Evolutionary conservation across 1,140 invertebrate species (phyloP).

Genomic region (Neodiprion lecontei): DNA sequence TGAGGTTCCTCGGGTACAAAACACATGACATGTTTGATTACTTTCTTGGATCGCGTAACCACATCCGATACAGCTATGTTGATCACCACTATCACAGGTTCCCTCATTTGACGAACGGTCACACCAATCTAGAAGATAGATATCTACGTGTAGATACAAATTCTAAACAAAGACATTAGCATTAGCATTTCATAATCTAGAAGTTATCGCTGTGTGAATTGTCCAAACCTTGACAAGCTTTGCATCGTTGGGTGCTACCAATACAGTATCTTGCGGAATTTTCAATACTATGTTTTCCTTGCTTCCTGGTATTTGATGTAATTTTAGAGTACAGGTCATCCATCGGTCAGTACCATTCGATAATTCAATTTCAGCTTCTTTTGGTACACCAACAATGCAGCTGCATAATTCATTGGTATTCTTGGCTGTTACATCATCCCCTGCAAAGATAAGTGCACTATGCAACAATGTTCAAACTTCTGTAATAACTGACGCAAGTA

Average conservation of each 20-base stretch:
- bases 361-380: constrained; percentile 46
- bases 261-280: constrained; percentile 39
- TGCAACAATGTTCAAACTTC: background rate
- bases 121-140: constrained; percentile 39
- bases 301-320: constrained; percentile 46
- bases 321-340: constrained; percentile 44
- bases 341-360: constrained; percentile 50
- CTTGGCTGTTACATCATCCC: constrained; percentile 39
- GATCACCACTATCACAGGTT: constrained; percentile 46
- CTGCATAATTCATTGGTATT: constrained; percentile 46
- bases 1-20: constrained; percentile 51
- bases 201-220: background rate
- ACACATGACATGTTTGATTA: constrained; percentile 51
- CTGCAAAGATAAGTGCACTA: constrained; percentile 16
- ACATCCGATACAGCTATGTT: constrained; percentile 48
- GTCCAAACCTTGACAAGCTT: constrained; percentile 45
- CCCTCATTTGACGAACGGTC: constrained; percentile 35
- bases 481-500: too few species aligned
- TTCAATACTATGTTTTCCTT: constrained; percentile 44
- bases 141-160: too few species aligned
- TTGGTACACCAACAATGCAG: constrained; percentile 46
- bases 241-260: constrained; percentile 46
- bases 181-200: background rate
- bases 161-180: background rate
- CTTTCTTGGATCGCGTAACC: constrained; percentile 47